phyloP scores from a whole-genome alignment of 2,797 vertebrate genomes.

The Tinamus major region DNA sequence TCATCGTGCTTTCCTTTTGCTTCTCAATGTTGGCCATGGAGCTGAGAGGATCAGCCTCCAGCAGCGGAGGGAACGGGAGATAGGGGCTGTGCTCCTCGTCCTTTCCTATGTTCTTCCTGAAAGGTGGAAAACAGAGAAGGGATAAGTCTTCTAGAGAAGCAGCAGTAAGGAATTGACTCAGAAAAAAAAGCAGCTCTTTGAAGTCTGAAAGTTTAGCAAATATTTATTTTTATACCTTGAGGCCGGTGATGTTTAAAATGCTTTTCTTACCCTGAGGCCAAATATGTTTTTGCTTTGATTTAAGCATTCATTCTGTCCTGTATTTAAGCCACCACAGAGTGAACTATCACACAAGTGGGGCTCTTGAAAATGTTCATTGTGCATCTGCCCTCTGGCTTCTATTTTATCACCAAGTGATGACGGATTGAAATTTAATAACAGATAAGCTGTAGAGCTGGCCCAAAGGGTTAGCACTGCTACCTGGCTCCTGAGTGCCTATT shows the following conservation, averaged over 20 bases:
- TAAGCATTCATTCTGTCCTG: slow-evolving; percentile 25
- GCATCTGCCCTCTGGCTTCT: slow-evolving; percentile 27
- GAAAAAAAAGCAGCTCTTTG: not conserved
- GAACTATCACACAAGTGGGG: not conserved
- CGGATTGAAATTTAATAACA: slow-evolving; percentile 35
- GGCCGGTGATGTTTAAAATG: slow-evolving; percentile 8
- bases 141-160: not conserved
- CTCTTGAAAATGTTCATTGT: not conserved
- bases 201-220: slow-evolving; percentile 41
- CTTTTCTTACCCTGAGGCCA: slow-evolving; percentile 26
- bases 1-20: not conserved
- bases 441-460: slow-evolving; percentile 36
- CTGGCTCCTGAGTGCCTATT: not conserved
- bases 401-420: slow-evolving; percentile 34
- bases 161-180: not conserved
- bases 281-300: slow-evolving; percentile 40
- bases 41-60: accelerated
- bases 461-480: not conserved
- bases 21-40: not conserved
- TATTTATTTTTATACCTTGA: slow-evolving; percentile 29
- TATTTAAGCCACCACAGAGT: slow-evolving; percentile 27
- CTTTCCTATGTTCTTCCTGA: not conserved
- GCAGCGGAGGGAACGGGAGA: not conserved
- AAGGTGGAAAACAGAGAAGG: not conserved
- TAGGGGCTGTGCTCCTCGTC: not conserved